Evolutionary conservation across 2,113 vertebrate genomes (phyloP), one percentile per base, ranked within the genome.

Genomic region (Struthio camelus): DNA sequence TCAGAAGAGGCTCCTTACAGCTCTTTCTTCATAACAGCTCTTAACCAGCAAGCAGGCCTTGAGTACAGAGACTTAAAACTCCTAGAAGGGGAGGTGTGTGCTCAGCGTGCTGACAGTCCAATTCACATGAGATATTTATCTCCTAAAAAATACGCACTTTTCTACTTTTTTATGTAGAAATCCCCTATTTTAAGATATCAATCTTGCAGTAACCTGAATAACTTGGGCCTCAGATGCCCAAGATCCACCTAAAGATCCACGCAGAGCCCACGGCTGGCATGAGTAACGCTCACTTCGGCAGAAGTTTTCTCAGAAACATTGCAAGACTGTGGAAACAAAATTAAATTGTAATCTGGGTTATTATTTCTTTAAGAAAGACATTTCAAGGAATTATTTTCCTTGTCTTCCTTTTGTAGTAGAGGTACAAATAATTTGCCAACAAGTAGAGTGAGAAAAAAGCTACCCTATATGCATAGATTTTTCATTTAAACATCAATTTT

Each of bases 351-450:
- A 66, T 87, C 53, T 66, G 14, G 2, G 10, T 64, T 65, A 7
- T 76, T 89, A 82, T 44, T 69, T 85, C 71, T 77, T 66, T 58
- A 46, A 40, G 81, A 85, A 91, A 95, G 23, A 12, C 4, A 50
- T 80, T 91, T 89, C 69, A 85, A 80, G 8, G 19, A 93, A 28
- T 58, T 70, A 1, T 9, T 17, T 84, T 93, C 92, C 75, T 51
- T 4, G 22, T 79, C 20, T 30, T 77, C 12, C 17, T 85, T 81
- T 93, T 40, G 27, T 77, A 73, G 23, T 53, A 93, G 58, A 85
- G 40, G 50, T 95, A 85, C 91, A 94, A 97, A 94, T 96, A 80
- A 54, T 61, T 78, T 96, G 78, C 44, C 94, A 96, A 16, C 32
- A 14, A 36, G 13, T 34, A 86, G 11, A 88, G 23, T 61, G 62